phyloP scores from a whole-genome alignment of 2,113 vertebrate species.

The Pomatostomus ruficeps region DNA sequence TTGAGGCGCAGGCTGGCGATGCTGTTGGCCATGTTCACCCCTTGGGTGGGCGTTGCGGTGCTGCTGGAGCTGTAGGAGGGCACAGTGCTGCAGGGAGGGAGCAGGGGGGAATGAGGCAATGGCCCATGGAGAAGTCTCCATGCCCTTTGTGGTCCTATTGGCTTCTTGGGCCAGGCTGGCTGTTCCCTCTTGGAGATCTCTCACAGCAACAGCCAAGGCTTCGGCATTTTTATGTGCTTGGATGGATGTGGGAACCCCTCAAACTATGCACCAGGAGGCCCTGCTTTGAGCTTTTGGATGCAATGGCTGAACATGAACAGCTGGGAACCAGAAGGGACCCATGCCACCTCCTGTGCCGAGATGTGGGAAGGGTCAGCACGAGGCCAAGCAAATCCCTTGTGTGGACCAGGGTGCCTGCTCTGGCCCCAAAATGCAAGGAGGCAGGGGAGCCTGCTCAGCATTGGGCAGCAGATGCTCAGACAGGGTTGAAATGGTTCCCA shows the following conservation, averaged over 20 bases:
- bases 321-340: slow-evolving; percentile 27
- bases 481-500: background rate
- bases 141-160: background rate
- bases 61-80: slow-evolving; percentile 75
- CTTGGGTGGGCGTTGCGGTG: slow-evolving; percentile 58
- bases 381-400: background rate
- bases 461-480: background rate
- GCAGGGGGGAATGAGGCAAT: background rate
- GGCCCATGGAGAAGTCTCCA: background rate
- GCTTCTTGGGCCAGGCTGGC: background rate
- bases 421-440: accelerated
- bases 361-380: slow-evolving; percentile 1
- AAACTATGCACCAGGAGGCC: slow-evolving; percentile 1
- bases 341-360: background rate
- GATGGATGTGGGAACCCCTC: slow-evolving; percentile 28
- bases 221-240: slow-evolving; percentile 9
- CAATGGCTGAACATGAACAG: background rate
- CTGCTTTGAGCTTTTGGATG: background rate
- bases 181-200: background rate
- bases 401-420: background rate
- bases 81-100: slow-evolving; percentile 63
- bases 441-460: background rate
- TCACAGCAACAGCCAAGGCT: slow-evolving; percentile 10
- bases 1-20: slow-evolving; percentile 83
- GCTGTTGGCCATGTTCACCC: slow-evolving; percentile 82